phyloP scores from a whole-genome alignment of 1,140 invertebrate genomes.

The Sarcophaga bullata region DNA sequence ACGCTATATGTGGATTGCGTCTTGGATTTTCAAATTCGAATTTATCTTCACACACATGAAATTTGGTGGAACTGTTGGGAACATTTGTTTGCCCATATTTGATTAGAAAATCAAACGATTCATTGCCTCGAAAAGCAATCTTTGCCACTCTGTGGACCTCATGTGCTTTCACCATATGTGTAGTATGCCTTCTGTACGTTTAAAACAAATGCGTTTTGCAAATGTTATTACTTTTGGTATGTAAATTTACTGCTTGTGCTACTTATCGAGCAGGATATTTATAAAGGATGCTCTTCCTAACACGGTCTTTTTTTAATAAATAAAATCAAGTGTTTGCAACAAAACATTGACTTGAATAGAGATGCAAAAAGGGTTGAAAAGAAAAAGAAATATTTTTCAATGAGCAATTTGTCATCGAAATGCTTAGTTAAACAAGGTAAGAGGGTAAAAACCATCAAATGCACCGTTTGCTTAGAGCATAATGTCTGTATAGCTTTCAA shows the following conservation, averaged over 20 bases:
- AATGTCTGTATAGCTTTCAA: too few species aligned
- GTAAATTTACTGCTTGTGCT: not conserved
- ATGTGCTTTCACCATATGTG: not conserved
- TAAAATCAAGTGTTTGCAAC: constrained; percentile 28
- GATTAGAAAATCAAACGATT: too few species aligned
- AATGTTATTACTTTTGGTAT: not conserved
- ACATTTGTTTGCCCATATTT: too few species aligned
- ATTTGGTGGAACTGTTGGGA: too few species aligned
- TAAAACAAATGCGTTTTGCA: not conserved
- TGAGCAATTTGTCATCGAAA: constrained; percentile 2
- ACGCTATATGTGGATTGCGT: too few species aligned
- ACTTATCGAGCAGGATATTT: not conserved
- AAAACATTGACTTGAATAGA: not conserved
- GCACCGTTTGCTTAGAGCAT: too few species aligned
- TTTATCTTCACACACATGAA: too few species aligned
- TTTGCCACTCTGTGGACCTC: too few species aligned
- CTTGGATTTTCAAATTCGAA: too few species aligned
- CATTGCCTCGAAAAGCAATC: too few species aligned
- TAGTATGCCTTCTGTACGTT: not conserved
- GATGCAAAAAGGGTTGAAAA: not conserved
- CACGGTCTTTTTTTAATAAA: not conserved
- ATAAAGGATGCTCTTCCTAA: not conserved
- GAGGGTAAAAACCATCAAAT: too few species aligned
- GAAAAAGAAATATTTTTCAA: not conserved
- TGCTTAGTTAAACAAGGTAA: too few species aligned